Evolutionary conservation across 2,888 invertebrate species (phyloP).

Genomic region (Patella depressa): DNA sequence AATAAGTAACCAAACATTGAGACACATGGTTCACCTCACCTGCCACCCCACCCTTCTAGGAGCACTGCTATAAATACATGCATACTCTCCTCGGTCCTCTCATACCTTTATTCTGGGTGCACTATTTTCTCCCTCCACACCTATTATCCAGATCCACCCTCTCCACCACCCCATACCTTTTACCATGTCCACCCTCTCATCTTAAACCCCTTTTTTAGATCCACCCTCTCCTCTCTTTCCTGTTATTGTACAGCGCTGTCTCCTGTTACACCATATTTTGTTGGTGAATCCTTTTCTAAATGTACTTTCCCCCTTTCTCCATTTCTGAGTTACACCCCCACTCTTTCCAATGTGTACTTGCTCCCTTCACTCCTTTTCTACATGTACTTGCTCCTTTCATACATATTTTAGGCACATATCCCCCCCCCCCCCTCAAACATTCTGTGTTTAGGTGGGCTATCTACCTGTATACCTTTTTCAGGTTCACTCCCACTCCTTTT

Average conservation of each 20-base stretch:
- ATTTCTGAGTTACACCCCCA: background rate
- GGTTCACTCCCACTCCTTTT: no score
- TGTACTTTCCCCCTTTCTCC: conserved; percentile 7
- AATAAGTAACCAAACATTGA: no score
- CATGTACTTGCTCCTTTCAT: background rate
- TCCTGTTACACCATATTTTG: background rate
- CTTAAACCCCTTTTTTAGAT: no score
- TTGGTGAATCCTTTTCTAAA: background rate
- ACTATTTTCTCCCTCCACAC: conserved; percentile 6
- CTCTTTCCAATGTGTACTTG: background rate
- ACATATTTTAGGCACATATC: no score
- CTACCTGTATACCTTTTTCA: no score
- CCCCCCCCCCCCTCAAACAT: no score
- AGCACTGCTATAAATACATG: background rate
- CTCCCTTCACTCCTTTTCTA: background rate
- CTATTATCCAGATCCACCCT: background rate
- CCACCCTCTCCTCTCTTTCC: background rate
- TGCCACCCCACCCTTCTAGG: background rate
- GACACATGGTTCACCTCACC: no score
- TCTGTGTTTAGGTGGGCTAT: no score
- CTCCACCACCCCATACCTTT: background rate
- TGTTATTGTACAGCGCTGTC: background rate
- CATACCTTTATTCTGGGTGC: conserved; percentile 1
- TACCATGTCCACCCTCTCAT: background rate
- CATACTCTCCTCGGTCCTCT: no score